Evolutionary conservation across 2,113 vertebrate genomes (phyloP), one percentile per base, ranked within the genome.

Genomic region (Hippocampus barbouri): DNA sequence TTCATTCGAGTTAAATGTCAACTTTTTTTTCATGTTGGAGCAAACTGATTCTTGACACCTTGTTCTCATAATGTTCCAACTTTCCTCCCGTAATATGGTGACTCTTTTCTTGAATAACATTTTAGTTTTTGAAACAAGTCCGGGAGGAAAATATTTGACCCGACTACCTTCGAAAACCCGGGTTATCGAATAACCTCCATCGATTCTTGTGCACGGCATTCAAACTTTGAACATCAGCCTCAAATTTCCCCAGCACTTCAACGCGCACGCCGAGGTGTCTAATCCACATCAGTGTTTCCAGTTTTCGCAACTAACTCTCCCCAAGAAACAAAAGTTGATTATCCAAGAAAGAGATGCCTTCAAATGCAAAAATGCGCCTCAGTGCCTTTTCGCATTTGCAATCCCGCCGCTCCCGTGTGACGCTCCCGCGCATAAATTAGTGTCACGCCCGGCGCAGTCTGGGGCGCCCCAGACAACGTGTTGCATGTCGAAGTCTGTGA

Each of bases 391-490:
- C 86, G 82, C 86, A 86, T 88, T 88, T 72, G 84, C 81, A 85
- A 86, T 89, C 83, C 65, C 74, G 25, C 62, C 74, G 74, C 80
- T 89, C 87, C 85, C 83, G 77, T 81, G 86, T 85, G 91, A 87
- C 87, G 83, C 87, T 87, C 89, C 85, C 87, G 85, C 63, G 89
- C 89, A 91, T 92, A 90, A 89, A 92, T 92, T 91, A 91, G 82
- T 83, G 84, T 90, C 87, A 84, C 80, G 79, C 79, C 34, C 64
- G 23, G 80, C 85, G 79, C 15, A 83, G 81, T 81, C 88, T 88
- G 79, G 81, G 87, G 88, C 83, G 75, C 81, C 80, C 85, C 66
- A 80, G 79, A 81, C 83, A 76, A 80, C 76, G 90, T 78, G 85
- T 80, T 83, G 88, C 84, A 86, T 88, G 86, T 87, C 85, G 88